Conservation (phyloP, 2,797 vertebrate species). For the Eulemur mongoz region DNA sequence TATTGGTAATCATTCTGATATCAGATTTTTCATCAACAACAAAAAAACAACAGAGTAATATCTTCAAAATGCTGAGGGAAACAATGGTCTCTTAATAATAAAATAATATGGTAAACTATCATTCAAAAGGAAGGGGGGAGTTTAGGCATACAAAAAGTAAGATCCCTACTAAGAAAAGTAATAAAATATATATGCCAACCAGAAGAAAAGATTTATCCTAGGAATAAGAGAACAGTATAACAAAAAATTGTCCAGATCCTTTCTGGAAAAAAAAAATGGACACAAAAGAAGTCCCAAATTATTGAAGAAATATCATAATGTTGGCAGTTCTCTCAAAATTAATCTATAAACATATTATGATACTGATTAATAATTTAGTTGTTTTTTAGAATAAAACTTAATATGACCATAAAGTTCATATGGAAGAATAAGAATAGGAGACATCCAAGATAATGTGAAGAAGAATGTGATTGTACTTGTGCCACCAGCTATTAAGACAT, state of each 20-base stretch:
- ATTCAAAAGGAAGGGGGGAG: background rate
- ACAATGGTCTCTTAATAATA: background rate
- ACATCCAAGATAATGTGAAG: background rate
- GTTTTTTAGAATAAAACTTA: background rate
- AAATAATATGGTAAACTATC: background rate
- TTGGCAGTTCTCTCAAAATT: background rate
- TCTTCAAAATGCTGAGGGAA: background rate
- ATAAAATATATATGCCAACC: background rate
- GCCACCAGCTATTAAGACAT: background rate
- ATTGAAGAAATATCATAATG: background rate
- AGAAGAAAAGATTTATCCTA: background rate
- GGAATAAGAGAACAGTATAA: background rate
- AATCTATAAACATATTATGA: conserved; percentile 1
- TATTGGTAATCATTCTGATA: background rate
- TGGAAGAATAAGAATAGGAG: background rate
- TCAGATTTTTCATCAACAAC: background rate
- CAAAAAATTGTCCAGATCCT: background rate
- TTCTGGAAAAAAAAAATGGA: background rate
- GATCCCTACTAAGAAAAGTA: background rate
- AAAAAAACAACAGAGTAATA: background rate
- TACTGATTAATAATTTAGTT: conserved; percentile 6
- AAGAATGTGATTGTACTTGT: background rate
- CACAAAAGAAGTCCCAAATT: background rate
- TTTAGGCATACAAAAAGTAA: background rate
- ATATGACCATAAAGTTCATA: background rate